Evolutionary conservation across 2,797 vertebrate genomes (phyloP).

Genomic region (Scolopax rusticola): DNA sequence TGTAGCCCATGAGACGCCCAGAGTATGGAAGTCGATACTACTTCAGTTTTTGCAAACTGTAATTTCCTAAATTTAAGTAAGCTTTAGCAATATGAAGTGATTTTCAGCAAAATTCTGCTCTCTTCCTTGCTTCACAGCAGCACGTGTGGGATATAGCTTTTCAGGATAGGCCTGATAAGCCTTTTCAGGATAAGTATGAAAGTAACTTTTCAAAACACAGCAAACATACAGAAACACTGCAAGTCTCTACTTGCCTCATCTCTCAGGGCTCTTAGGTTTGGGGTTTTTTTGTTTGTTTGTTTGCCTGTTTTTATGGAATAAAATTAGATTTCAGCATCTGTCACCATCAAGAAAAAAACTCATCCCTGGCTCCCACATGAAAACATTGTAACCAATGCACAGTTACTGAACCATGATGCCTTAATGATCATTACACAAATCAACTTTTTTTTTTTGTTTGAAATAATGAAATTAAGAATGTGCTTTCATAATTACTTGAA

Average conservation of each 20-base stretch:
- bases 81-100: not conserved
- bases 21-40: not conserved
- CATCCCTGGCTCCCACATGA: slow-evolving; percentile 77
- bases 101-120: not conserved
- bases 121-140: not conserved
- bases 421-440: slow-evolving; percentile 79
- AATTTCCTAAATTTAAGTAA: slow-evolving; percentile 11
- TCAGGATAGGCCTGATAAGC: not conserved
- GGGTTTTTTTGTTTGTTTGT: not conserved
- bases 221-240: not conserved
- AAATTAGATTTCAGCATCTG: slow-evolving; percentile 83
- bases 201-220: slow-evolving; percentile 28
- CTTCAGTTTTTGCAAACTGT: not conserved
- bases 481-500: slow-evolving; percentile 73
- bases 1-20: not conserved
- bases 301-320: slow-evolving; percentile 63
- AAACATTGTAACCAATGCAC: slow-evolving; percentile 76
- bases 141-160: not conserved
- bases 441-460: slow-evolving; percentile 66
- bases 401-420: slow-evolving; percentile 77
- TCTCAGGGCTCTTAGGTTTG: slow-evolving; percentile 58
- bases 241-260: slow-evolving; percentile 65
- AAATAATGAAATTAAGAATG: slow-evolving; percentile 75
- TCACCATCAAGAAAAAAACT: slow-evolving; percentile 73
- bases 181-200: not conserved